Percentiles rank a stretch among this genome's conserved stretches.
phyloP scores from a whole-genome alignment of 2,113 vertebrate genomes.

The Arvicanthis niloticus region DNA sequence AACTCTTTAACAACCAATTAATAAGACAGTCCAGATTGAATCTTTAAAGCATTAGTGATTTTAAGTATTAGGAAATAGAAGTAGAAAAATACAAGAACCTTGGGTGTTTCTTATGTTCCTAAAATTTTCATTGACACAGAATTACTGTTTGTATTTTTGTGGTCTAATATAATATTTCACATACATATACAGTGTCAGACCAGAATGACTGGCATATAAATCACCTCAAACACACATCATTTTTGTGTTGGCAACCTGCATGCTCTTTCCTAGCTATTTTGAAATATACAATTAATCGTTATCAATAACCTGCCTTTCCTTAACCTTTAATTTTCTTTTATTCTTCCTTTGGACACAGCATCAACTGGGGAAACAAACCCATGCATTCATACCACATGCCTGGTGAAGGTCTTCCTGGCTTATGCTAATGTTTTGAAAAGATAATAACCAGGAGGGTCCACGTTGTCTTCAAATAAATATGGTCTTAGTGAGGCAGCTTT shows the following conservation, averaged over 20 bases:
- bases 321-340: conserved; percentile 47
- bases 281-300: background rate
- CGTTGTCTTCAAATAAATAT: conserved; percentile 30
- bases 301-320: conserved; percentile 3
- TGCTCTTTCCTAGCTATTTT: background rate
- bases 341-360: background rate
- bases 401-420: background rate
- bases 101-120: background rate
- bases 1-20: conserved; percentile 47
- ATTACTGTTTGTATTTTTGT: background rate
- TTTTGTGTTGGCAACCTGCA: background rate
- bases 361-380: background rate
- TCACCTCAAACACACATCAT: background rate
- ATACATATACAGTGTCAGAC: background rate
- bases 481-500: background rate
- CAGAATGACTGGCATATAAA: background rate
- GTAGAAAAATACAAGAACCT: conserved; percentile 40
- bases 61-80: conserved; percentile 42
- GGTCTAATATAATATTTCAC: background rate
- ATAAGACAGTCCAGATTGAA: conserved; percentile 45
- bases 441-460: conserved; percentile 16
- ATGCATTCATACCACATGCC: background rate
- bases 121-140: background rate
- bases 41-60: conserved; percentile 30
- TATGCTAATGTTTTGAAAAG: conserved; percentile 33